Evolutionary conservation across 2,888 invertebrate species (phyloP).

Genomic region (Chrysodeixis includens): DNA sequence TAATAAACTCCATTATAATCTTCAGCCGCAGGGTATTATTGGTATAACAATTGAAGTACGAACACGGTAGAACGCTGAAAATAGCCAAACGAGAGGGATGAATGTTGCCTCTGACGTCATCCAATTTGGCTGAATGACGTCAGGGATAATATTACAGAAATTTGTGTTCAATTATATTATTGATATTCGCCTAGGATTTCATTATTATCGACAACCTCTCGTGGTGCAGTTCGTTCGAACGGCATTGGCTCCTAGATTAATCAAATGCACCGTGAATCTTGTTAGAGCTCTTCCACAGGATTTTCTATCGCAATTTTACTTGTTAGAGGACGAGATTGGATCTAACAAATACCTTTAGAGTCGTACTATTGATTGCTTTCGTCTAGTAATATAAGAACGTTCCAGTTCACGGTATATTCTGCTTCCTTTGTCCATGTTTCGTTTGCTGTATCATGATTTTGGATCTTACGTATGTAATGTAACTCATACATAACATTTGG

Average conservation of each 20-base stretch:
- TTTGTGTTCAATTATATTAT: background rate
- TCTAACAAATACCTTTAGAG: slow-evolving; percentile 2
- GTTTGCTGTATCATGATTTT: background rate
- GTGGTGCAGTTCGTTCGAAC: background rate
- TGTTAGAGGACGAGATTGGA: background rate
- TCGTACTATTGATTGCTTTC: background rate
- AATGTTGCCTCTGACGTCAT: slow-evolving; percentile 3
- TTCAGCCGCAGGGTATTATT: slow-evolving; percentile 32
- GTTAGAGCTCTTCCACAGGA: background rate
- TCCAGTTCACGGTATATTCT: background rate
- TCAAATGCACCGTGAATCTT: background rate
- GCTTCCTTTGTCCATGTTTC: background rate
- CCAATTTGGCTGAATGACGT: slow-evolving; percentile 43
- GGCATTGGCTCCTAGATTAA: slow-evolving; percentile 2
- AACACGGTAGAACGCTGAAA: slow-evolving; percentile 26
- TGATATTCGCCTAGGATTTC: background rate
- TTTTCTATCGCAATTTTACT: background rate
- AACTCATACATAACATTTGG: slow-evolving; percentile 12
- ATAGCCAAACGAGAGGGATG: slow-evolving; percentile 33
- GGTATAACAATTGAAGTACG: slow-evolving; percentile 44
- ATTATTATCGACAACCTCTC: background rate
- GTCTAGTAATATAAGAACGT: background rate
- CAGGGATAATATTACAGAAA: slow-evolving; percentile 20
- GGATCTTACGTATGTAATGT: background rate
- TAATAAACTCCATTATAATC: slow-evolving; percentile 40